A percentile compares a stretch with the other conserved stretches of the same genome.
phyloP scores from a whole-genome alignment of 2,113 vertebrate genomes.

The Scortum barcoo region DNA sequence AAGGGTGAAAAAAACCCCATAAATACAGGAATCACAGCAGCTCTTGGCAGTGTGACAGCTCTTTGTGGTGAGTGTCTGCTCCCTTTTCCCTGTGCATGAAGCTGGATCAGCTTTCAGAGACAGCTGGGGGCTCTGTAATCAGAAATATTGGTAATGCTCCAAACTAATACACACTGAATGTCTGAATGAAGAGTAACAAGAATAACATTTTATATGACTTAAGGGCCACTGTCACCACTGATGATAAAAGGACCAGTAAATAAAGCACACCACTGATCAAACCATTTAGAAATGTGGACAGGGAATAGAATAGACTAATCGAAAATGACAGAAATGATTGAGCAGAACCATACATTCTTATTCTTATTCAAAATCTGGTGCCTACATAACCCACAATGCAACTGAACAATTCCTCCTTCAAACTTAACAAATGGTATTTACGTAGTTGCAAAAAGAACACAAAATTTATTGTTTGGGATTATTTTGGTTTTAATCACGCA shows the following conservation, averaged over 20 bases:
- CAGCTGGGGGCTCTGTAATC: constrained; percentile 49
- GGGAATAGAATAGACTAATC: no score
- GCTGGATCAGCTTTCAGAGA: constrained; percentile 65
- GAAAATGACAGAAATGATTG: not conserved
- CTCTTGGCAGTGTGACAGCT: constrained; percentile 70
- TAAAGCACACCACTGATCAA: not conserved
- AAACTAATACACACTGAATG: constrained; percentile 24
- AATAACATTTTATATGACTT: not conserved
- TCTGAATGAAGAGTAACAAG: not conserved
- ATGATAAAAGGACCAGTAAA: not conserved
- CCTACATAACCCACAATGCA: no score
- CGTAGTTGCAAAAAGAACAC: no score
- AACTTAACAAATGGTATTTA: no score
- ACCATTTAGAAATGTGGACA: not conserved
- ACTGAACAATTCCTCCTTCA: no score
- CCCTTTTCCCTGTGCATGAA: constrained; percentile 39
- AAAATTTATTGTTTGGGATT: no score
- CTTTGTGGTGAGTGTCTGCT: constrained; percentile 65
- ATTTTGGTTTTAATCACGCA: no score
- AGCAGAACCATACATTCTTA: not conserved
- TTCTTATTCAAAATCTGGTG: no score
- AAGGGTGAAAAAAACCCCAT: not conserved
- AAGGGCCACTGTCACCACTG: no score
- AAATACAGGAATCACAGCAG: constrained; percentile 61
- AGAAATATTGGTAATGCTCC: constrained; percentile 31